Evolutionary conservation across 2,797 vertebrate genomes (phyloP), one percentile per base, ranked within the genome.

Genomic region (Brachyalestes nurse): DNA sequence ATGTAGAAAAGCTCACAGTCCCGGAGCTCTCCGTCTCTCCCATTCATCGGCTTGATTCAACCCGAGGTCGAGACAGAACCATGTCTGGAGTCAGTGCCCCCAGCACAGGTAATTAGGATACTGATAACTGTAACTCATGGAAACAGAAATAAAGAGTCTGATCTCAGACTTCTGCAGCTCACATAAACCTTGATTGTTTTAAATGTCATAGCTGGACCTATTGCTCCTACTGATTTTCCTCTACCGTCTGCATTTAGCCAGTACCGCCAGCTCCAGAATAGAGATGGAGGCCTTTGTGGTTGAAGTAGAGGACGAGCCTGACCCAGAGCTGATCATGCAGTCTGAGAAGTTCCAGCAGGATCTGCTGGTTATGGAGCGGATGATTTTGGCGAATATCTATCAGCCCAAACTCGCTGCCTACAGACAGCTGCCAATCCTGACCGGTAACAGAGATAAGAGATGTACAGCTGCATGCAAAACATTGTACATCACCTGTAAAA

Each of bases 391-490:
- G 81, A 98, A 97, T 80, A 88, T 89, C 80, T 95, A 95, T 70
- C 96, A 97, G 19, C 86, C 92, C 57, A 94, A 95, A 79, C 91
- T 97, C 21, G 96, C 97, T 82, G 90, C 91, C 66, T 98, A 96
- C 88, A 95, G 95, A 67, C 93, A 95, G 69, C 86, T 99, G 53
- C 95, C 95, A 1, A 19, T 94, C 16, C 88, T 96, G 4, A 81
- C 0, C 89, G 95, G 96, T 96, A 70, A 71, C 12, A 34, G 34
- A 34, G 25, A 66, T 38, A 13, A 23, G 28, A 38, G 7, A 53
- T 53, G 17, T 6, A 53, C 13, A 53, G 17, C 0, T 53, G 51
- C 14, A 53, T 47, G 12, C 45, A 8, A 12, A 47, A 12, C 0
- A 8, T 34, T 34, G 34, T 34, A 34, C 34, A 34, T 34, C 34